Evolutionary conservation across 2,797 vertebrate species (phyloP).

Genomic region (Cuniculus paca): DNA sequence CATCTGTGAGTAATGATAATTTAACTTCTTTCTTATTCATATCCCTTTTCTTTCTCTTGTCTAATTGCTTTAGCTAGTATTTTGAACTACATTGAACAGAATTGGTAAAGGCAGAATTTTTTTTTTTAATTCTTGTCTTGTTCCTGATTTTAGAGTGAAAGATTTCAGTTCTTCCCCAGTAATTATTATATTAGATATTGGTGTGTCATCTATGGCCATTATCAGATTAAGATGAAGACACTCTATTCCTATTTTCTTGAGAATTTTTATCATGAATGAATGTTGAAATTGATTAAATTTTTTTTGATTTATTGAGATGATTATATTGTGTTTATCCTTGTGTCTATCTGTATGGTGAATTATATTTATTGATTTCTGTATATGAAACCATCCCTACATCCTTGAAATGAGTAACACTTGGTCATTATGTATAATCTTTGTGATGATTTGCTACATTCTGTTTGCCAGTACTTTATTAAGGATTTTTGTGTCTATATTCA

Average conservation of each 20-base stretch:
- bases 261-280: neutral
- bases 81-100: neutral
- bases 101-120: neutral
- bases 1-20: neutral
- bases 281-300: neutral
- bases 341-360: too few relatives aligned
- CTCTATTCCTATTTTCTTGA: neutral
- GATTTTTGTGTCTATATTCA: neutral
- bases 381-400: neutral
- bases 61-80: neutral
- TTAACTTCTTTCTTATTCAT: neutral
- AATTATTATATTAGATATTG: too few relatives aligned
- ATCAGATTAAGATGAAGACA: neutral
- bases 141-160: neutral
- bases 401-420: neutral
- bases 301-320: neutral
- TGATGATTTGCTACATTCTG: neutral
- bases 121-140: neutral
- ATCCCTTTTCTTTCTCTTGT: neutral
- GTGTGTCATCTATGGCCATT: neutral
- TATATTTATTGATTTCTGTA: too few relatives aligned
- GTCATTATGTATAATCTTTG: neutral
- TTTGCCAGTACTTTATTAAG: neutral
- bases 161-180: neutral
- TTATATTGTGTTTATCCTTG: neutral